Evolutionary conservation across 1,140 invertebrate genomes (phyloP), one percentile per base, ranked within the genome.

Genomic region (Berghia stephanieae): DNA sequence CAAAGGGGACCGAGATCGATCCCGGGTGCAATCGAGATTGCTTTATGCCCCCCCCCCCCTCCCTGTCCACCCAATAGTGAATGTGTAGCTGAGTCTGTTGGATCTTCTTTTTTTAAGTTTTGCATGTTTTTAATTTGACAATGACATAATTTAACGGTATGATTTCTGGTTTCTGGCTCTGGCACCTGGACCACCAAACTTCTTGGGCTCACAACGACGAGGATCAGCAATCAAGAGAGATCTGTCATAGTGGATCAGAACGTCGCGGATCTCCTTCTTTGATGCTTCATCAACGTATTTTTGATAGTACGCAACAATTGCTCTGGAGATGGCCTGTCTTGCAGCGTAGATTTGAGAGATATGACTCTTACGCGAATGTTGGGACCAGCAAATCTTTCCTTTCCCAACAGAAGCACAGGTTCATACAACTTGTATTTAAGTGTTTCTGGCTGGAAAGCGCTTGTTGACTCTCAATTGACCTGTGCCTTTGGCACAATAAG

Each of bases 211-310:
- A 89, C 97, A 98, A 78, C 98, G 93, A 89, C 98, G 94, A 66
- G 98, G 98, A 92, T 99, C 98, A 78, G 98, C 97, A 81, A 99
- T 98, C 86, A 99, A 91, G 76, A 99, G 92, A 82, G 96, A 97
- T 89, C 97, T 93, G 90, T 99, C 98, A 89, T 99, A 99, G 86
- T 97, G 95, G 81, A 98, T 95, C 68, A 99, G 92, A 85, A 98
- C 98, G 87, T 99, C 97, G 90, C 99, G 99, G 85, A 99, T 95
- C 91, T 99, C 98, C 88, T 99, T 99, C 92, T 99, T 99, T 69
- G 96, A 97, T 6, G 98, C 97, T 92, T 99, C 98, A 91, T 99
- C 98, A 81, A 99, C 97, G 92, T 97, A 99, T 93, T 99, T 99
- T 91, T 99, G 98, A 89, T 99, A 99, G 90, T 98, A 99, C 70